These are phyloP conservation scores for Myzus persicae DNA, from an alignment of 1,140 invertebrate species.

Conservation along the genomic window DNA sequence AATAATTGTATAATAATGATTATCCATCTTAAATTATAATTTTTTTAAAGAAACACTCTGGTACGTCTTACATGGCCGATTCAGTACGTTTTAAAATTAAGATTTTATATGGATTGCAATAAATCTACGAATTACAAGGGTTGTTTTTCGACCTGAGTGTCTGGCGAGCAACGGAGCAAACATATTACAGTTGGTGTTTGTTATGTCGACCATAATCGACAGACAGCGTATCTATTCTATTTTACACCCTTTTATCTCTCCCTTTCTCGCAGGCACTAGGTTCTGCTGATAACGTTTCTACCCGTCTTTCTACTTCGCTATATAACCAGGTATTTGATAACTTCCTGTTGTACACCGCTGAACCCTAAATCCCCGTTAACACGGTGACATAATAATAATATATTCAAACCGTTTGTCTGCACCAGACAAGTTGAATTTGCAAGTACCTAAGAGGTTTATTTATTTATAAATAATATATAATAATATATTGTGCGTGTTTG, in stretches of 20 bases:
- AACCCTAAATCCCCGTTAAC: background rate
- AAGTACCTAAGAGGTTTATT: background rate
- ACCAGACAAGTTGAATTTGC: background rate
- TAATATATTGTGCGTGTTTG: background rate
- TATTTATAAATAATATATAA: background rate
- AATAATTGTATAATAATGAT: background rate
- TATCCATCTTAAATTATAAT: background rate
- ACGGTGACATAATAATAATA: background rate
- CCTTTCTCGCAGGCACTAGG: background rate
- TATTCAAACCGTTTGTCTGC: background rate
- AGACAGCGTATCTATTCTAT: background rate
- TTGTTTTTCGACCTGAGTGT: background rate
- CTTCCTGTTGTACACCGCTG: background rate
- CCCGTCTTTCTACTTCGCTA: no score
- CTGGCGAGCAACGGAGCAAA: background rate
- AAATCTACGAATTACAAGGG: background rate
- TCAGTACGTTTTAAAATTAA: background rate
- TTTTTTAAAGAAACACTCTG: background rate
- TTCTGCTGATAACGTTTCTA: background rate
- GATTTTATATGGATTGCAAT: background rate
- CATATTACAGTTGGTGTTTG: background rate
- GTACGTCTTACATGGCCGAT: background rate
- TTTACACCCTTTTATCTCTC: background rate
- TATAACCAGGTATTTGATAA: conserved; percentile 5
- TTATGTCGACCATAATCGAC: background rate